These are phyloP conservation scores for Ophion slaviceki DNA, from an alignment of 2,888 invertebrate species.

Conservation along the genomic window DNA sequence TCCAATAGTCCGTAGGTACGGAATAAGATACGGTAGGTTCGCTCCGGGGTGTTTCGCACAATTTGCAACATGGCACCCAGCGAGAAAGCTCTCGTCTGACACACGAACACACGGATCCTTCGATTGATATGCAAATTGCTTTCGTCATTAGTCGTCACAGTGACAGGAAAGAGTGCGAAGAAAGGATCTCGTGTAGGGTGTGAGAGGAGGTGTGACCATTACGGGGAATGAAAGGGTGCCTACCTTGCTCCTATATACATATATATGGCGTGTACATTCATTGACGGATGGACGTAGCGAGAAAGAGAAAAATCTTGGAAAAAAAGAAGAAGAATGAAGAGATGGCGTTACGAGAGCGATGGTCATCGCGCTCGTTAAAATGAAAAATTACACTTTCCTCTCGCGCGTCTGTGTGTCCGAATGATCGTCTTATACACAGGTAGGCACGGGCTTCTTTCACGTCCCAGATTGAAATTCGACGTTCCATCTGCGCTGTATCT, in stretches of 20 bases:
- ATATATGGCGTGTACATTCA: slow-evolving; percentile 63
- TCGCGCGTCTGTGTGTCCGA: slow-evolving; percentile 41
- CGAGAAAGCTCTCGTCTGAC: slow-evolving; percentile 35
- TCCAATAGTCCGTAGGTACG: slow-evolving; percentile 1
- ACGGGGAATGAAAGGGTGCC: slow-evolving; percentile 73
- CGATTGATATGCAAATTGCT: slow-evolving; percentile 80
- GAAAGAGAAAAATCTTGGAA: slow-evolving; percentile 21
- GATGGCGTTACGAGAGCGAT: slow-evolving; percentile 58
- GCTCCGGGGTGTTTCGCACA: slow-evolving; percentile 41
- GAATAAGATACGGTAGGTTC: not conserved
- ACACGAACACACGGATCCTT: slow-evolving; percentile 30
- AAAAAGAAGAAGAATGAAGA: slow-evolving; percentile 64
- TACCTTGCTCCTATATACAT: slow-evolving; percentile 59
- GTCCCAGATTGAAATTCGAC: slow-evolving; percentile 75
- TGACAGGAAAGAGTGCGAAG: slow-evolving; percentile 57
- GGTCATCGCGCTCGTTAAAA: slow-evolving; percentile 80
- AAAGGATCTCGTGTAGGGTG: slow-evolving; percentile 65
- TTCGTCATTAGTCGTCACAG: slow-evolving; percentile 75
- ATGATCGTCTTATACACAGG: slow-evolving; percentile 38
- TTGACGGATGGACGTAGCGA: slow-evolving; percentile 46
- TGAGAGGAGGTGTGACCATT: slow-evolving; percentile 77
- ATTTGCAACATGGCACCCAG: slow-evolving; percentile 3
- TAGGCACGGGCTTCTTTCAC: slow-evolving; percentile 61
- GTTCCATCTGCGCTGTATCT: slow-evolving; percentile 71
- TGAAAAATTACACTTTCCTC: slow-evolving; percentile 80